Evolutionary conservation across 2,888 invertebrate species (phyloP).

Genomic region (Cephus rjabovi): DNA sequence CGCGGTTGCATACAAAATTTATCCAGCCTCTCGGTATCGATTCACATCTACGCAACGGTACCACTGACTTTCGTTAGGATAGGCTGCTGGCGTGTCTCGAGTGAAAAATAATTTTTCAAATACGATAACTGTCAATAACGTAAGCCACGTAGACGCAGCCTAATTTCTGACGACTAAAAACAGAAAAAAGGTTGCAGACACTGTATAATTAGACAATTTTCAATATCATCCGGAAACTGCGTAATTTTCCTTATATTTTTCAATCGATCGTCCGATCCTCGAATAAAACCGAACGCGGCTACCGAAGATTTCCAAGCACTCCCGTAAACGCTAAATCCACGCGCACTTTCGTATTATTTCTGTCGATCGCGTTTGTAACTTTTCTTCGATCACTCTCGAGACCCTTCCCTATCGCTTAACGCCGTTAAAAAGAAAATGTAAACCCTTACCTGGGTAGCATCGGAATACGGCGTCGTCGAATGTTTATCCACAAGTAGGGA

Average conservation of each 20-base stretch:
- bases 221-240: not conserved
- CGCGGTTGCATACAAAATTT: not conserved
- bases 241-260: not conserved
- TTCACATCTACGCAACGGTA: not conserved
- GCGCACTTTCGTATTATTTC: not conserved
- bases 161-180: not conserved
- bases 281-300: no score
- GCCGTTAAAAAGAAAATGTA: not conserved
- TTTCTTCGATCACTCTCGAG: not conserved
- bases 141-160: not conserved
- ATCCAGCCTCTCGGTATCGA: not conserved
- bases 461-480: slow-evolving; percentile 95
- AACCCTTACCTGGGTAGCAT: slow-evolving; percentile 92
- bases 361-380: not conserved
- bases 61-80: not conserved
- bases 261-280: not conserved
- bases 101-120: not conserved
- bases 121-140: not conserved
- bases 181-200: not conserved
- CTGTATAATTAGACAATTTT: not conserved
- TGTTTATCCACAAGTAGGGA: slow-evolving; percentile 91
- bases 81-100: not conserved
- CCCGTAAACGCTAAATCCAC: not conserved
- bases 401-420: no score
- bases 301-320: not conserved